Conservation (phyloP, 2,113 vertebrate species). For the Psittacara wagleri region DNA sequence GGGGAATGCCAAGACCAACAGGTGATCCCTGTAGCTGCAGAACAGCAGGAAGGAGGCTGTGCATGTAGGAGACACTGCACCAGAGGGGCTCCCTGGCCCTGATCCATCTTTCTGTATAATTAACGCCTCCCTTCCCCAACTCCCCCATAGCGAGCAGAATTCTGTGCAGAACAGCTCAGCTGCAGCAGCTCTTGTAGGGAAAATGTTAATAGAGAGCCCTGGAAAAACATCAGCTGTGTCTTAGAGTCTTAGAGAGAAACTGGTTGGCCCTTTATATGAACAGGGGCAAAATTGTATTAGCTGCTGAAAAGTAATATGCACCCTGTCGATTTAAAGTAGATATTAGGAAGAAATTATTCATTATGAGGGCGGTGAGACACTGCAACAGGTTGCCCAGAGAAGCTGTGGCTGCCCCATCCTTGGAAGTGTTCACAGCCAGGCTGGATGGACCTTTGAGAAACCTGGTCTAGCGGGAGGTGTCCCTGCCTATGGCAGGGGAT, state of each 20-base stretch:
- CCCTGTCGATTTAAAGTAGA: background rate
- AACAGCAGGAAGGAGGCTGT: conserved; percentile 84
- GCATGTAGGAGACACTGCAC: conserved; percentile 78
- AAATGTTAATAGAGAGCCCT: conserved; percentile 53
- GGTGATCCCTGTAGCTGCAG: conserved; percentile 84
- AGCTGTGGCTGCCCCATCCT: background rate
- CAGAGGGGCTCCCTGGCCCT: conserved; percentile 79
- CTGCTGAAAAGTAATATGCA: background rate
- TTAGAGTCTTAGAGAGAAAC: background rate
- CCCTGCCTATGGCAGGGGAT: background rate
- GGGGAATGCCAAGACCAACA: conserved; percentile 86
- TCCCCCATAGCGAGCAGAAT: conserved; percentile 62
- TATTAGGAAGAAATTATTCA: background rate
- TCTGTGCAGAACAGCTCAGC: conserved; percentile 71
- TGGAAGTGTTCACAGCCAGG: background rate
- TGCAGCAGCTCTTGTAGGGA: conserved; percentile 21
- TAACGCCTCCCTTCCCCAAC: conserved; percentile 25
- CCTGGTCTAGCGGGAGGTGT: background rate
- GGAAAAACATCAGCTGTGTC: background rate
- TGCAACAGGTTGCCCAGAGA: background rate
- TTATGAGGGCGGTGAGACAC: background rate
- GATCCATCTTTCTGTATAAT: conserved; percentile 75
- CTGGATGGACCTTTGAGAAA: background rate
- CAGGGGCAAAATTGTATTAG: background rate
- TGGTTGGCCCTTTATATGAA: background rate